Base-by-base conservation (phyloP, 1,140 invertebrate species). In the Psix sp. region DNA sequence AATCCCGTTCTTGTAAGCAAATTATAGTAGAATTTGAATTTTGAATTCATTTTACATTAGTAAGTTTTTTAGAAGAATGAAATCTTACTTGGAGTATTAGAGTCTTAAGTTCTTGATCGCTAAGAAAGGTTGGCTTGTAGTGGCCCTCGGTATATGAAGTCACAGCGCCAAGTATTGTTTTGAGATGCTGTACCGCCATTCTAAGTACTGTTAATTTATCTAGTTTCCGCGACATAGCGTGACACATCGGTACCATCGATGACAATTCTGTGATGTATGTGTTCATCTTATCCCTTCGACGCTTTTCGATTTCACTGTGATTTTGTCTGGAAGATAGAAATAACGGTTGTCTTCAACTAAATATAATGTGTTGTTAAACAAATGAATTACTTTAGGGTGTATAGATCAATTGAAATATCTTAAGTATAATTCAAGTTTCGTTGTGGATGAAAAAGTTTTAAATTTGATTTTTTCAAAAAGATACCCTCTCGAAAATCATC, bases 291-390 rank as follows among this genome's bases (percentile, higher is more conserved):
- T 98, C 96, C 11, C 96, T 89, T 2, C 96, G 89, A 0, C 96
- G 88, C 82, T 98, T 98, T 84, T 98, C 96, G 60, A 98, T 98
- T 87, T 98, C 96, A 84, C 96, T 97, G 86, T 98, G 96, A 86
- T 97, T 98, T 85, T 96, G 94, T 74, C 93, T 94, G 80, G 0
- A 84, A 83, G 31, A 16, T 38, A 56, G 9, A 51, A 36, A 36
- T 13, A 35, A 35, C n/a, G n/a, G n/a, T n/a, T n/a, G n/a, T n/a
- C n/a, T n/a, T n/a, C n/a, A n/a, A n/a, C n/a, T n/a, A n/a, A n/a
- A n/a, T n/a, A n/a, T n/a, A n/a, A n/a, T n/a, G n/a, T n/a, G n/a
- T n/a, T n/a, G n/a, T n/a, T n/a, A n/a, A n/a, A n/a, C n/a, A n/a
- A n/a, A n/a, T n/a, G n/a, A n/a, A n/a, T n/a, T n/a, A n/a, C n/a